Evolutionary conservation across 2,888 invertebrate genomes (phyloP), one percentile per base, ranked within the genome.

Genomic region (Gortyna flavago): DNA sequence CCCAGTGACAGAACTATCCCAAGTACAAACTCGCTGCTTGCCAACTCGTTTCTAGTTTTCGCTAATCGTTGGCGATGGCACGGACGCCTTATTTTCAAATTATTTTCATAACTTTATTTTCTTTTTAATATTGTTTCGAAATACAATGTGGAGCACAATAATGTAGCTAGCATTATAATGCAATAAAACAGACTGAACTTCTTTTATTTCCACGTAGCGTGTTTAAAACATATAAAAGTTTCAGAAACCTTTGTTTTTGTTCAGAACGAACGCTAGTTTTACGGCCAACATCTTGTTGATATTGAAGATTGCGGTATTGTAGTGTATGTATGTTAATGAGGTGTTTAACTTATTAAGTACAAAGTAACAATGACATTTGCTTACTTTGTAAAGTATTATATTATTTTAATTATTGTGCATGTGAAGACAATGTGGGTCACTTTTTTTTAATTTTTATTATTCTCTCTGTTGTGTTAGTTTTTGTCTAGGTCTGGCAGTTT

Each of bases 281-380:
- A 77, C 18, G 74, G 1, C 13, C 67, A 67, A 83, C 71, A 81
- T 73, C 44, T 73, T 78, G 67, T 79, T 74, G 64, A 64, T 71
- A 79, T 67, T 78, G 29, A 79, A 83, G 35, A 74, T 35, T 59
- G 71, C n/a, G 16, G 59, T 79, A 74, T 71, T 44, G 16, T 35
- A 57, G 4, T 21, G 35, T 51, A 81, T 64, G 41, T 79, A 74
- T 72, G 54, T 35, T 41, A 72, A 65, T 66, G 54, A 35, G 2
- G 6, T 21, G 13, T 64, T 11, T 69, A 81, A 70, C 59, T 21
- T 81, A 54, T 16, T 18, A 66, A n/a, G n/a, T n/a, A n/a, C n/a
- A n/a, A n/a, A n/a, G n/a, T n/a, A n/a, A n/a, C n/a, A n/a, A n/a
- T n/a, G n/a, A n/a, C n/a, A n/a, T n/a, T n/a, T n/a, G n/a, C n/a